These are phyloP conservation scores for Parapristionchus giblindavisi DNA, from an alignment of 2,888 invertebrate species.

Conservation along the genomic window DNA sequence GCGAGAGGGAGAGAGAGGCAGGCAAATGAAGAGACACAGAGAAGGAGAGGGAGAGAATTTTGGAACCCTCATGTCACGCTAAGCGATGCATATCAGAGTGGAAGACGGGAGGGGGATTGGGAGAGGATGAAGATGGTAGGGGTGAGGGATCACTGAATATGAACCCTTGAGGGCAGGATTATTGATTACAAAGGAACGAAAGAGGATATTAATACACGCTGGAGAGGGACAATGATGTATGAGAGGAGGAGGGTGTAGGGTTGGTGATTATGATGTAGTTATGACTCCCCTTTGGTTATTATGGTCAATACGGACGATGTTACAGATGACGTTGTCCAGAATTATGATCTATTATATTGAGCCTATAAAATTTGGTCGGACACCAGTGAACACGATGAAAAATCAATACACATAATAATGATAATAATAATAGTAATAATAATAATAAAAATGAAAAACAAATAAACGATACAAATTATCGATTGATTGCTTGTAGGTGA, in stretches of 20 bases:
- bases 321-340: not conserved
- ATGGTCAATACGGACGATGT: no score
- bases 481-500: conserved; percentile 45
- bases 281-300: no score
- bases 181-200: not conserved
- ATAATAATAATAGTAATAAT: not conserved
- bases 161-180: no score
- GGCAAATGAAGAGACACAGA: no score
- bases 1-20: no score
- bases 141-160: not conserved
- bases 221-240: no score
- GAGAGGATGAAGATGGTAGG: conserved; percentile 5
- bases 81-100: conserved; percentile 36
- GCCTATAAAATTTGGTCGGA: not conserved
- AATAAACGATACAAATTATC: not conserved
- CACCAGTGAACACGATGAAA: not conserved
- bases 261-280: no score
- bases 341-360: not conserved
- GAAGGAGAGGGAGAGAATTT: no score
- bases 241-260: no score
- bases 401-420: not conserved
- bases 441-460: not conserved
- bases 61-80: conserved; percentile 23
- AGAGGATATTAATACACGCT: no score
- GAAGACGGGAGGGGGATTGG: not conserved